Conservation (phyloP, 1,140 invertebrate genomes). For the Glomeris maerens region DNA sequence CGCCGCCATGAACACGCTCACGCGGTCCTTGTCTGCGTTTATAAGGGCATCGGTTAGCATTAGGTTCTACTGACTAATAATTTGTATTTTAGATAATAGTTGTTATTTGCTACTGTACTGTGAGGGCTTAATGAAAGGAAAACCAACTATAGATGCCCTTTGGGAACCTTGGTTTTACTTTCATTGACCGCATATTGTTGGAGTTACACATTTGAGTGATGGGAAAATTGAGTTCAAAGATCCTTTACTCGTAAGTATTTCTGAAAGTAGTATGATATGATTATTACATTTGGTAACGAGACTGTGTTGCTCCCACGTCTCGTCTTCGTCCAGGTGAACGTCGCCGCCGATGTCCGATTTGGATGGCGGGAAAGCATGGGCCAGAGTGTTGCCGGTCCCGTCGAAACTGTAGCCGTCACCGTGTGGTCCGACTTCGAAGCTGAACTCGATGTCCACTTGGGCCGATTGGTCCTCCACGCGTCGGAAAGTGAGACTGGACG, state of each 20-base stretch:
- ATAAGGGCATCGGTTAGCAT: neutral
- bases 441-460: slow-evolving; percentile 44
- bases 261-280: neutral
- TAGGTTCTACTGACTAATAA: neutral
- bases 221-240: neutral
- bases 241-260: neutral
- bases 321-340: slow-evolving; percentile 84
- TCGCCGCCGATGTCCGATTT: slow-evolving; percentile 52
- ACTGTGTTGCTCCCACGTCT: slow-evolving; percentile 43
- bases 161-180: neutral
- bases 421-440: slow-evolving; percentile 33
- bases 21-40: neutral
- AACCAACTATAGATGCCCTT: neutral
- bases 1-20: slow-evolving; percentile 62
- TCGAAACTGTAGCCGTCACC: slow-evolving; percentile 62
- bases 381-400: slow-evolving; percentile 70
- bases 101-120: neutral
- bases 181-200: neutral
- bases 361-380: slow-evolving; percentile 83
- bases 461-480: slow-evolving; percentile 19
- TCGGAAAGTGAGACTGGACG: slow-evolving; percentile 42
- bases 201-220: neutral
- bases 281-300: slow-evolving; percentile 21
- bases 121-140: neutral
- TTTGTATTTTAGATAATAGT: neutral